A percentile compares a stretch with the other conserved stretches of the same genome.
phyloP scores from a whole-genome alignment of 2,888 invertebrate species.

The Mermis nigrescens region DNA sequence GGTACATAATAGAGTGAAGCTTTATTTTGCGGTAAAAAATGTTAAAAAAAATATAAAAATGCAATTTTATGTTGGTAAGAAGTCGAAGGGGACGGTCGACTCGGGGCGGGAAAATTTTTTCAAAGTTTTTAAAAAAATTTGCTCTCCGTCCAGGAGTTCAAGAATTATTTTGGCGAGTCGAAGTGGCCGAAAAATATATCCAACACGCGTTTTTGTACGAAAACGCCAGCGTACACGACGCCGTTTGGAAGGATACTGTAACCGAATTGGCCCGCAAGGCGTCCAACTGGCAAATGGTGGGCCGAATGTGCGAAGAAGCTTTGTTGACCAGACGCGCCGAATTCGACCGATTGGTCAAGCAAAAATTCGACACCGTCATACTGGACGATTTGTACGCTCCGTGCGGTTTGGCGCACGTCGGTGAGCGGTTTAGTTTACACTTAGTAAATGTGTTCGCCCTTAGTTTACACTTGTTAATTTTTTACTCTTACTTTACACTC shows the following conservation, averaged over 20 bases:
- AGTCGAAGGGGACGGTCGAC: too few species aligned
- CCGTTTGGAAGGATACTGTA: constrained; percentile 8
- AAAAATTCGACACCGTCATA: constrained; percentile 25
- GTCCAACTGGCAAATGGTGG: constrained; percentile 24
- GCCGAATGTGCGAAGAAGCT: constrained; percentile 24
- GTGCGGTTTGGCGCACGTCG: constrained; percentile 27
- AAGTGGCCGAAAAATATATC: constrained; percentile 13
- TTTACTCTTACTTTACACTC: too few species aligned
- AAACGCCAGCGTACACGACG: constrained; percentile 16
- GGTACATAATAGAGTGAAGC: too few species aligned
- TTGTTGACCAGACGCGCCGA: constrained; percentile 18
- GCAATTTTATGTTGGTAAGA: too few species aligned
- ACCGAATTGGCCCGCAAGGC: constrained; percentile 12
- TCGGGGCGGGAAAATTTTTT: too few species aligned
- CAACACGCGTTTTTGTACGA: constrained; percentile 17
- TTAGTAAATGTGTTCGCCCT: too few species aligned
- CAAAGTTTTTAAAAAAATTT: too few species aligned
- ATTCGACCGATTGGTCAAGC: constrained; percentile 23
- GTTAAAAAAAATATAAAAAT: too few species aligned
- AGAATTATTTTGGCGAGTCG: constrained; percentile 18
- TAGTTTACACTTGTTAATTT: too few species aligned
- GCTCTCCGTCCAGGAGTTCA: constrained; percentile 6
- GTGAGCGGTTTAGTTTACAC: constrained; percentile 3
- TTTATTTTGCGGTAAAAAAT: too few species aligned
- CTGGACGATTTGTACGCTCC: constrained; percentile 31